Evolutionary conservation across 2,113 vertebrate genomes (phyloP), one percentile per base, ranked within the genome.

Genomic region (Recurvirostra avosetta): DNA sequence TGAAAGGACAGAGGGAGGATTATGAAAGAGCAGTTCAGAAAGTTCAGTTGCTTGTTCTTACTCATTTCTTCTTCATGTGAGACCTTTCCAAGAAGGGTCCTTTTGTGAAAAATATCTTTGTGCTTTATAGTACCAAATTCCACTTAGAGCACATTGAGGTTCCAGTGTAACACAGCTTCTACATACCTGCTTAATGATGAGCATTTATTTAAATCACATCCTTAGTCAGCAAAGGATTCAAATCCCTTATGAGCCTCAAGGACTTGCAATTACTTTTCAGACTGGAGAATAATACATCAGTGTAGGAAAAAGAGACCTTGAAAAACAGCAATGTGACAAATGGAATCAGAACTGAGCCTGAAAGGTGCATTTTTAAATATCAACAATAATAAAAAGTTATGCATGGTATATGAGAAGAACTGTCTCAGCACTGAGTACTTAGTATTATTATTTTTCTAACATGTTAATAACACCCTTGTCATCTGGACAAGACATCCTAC

Each of bases 221-320:
- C 71, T 86, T 95, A 96, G 87, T 95, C 90, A 94, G 85, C 75
- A 95, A 92, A 96, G 72, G 50, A 77, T 80, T 94, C 49, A 94
- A 93, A 90, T 53, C 67, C 74, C 53, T 83, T 66, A 90, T 86
- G 89, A 88, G 38, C 49, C 47, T 74, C 84, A 55, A 94, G 84
- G 63, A 92, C 62, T 74, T 90, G n/a, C 53, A 92, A 80, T 66
- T 86, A 61, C 59, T 71, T 94, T 95, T 94, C 67, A 94, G 40
- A 26, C 70, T 82, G 62, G 36, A 83, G 85, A 90, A 49, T 72
- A 81, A 85, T 56, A 72, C 15, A 76, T 72, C 53, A 62, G 53
- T 30, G 38, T 56, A 92, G 58, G 32, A 82, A 94, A 91, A 92
- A 78, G 8, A 85, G 62, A 65, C 70, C 49, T 94, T 95, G 86